These are phyloP conservation scores for Lepus townsendii DNA, from an alignment of 2,797 vertebrate genomes.

Conservation along the genomic window DNA sequence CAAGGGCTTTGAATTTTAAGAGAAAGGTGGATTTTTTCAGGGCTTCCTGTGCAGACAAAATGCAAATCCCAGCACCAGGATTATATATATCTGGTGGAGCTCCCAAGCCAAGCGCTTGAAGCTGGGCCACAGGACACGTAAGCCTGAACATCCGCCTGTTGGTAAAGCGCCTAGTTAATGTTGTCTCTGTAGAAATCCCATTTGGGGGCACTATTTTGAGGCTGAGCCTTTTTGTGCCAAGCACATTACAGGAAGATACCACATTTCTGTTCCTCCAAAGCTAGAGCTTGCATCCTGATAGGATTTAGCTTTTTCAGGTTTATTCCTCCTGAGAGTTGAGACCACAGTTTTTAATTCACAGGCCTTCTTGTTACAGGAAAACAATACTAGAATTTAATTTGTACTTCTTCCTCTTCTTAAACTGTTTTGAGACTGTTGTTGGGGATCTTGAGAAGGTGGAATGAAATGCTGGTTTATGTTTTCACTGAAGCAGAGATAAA, in stretches of 20 bases:
- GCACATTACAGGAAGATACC: not conserved
- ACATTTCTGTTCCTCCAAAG: constrained; percentile 25
- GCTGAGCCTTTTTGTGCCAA: not conserved
- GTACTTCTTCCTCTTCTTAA: not conserved
- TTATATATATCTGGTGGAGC: not conserved
- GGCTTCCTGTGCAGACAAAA: constrained; percentile 60
- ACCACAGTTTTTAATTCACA: constrained; percentile 9
- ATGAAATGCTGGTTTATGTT: constrained; percentile 51
- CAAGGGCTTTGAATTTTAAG: constrained; percentile 42
- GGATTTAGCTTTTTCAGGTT: not conserved
- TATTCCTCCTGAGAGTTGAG: constrained; percentile 38
- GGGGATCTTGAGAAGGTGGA: not conserved
- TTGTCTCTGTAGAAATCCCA: not conserved
- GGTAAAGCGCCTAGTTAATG: not conserved
- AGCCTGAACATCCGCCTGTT: not conserved
- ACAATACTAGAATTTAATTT: constrained; percentile 41
- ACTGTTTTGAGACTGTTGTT: not conserved
- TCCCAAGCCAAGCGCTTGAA: not conserved
- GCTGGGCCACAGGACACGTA: not conserved
- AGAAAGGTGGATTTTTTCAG: constrained; percentile 83
- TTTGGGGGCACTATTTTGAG: not conserved
- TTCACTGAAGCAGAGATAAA: constrained; percentile 43
- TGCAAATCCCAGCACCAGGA: constrained; percentile 65
- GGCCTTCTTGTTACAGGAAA: not conserved
- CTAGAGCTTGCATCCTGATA: not conserved